Evolutionary conservation across 2,113 vertebrate species (phyloP), one percentile per base, ranked within the genome.

Genomic region (Scomber scombrus): DNA sequence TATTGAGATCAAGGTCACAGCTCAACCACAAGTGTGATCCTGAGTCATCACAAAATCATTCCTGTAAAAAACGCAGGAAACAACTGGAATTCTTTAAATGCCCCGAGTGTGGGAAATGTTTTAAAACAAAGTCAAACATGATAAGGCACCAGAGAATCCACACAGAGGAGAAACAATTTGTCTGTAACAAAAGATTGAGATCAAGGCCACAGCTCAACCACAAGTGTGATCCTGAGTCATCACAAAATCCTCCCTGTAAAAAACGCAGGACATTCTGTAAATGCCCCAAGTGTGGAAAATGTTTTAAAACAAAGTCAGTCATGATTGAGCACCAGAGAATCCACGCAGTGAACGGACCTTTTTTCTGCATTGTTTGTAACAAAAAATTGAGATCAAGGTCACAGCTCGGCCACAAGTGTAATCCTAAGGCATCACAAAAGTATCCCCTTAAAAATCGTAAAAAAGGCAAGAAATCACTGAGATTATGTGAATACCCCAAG

Each of bases 151-250:
- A 14, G 61, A 47, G 61, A 14, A 64, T 43, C 11, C 61, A 64
- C 61, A 64, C 61, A 8, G 61, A 19, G 10, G 19, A 64, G 31
- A 34, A 34, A 8, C 31, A 63, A 0, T 52, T 10, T 0, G 0
- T 14, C 1, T 84, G 84, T 2, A 11, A 50, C 1, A 63, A 31
- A 49, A 74, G 26, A 5, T 85, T 82, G 15, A 19, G 81, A 1
- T 18, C 11, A 0, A 7, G 8, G 1, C 47, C 61, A 0, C 47
- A 67, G 34, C 40, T 75, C 15, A 3, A 12, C 19, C 80, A 81
- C 0, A 75, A 18, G 19, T 81, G 29, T 0, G 0, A 1, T n/a
- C n/a, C n/a, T n/a, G n/a, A 29, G 5, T 11, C 7, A 16, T 10
- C 60, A 5, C 45, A 3, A 31, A 31, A 14, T 6, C 31, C 0